Conservation (phyloP, 2,888 invertebrate genomes). For the Agrenia bidenticulata region DNA sequence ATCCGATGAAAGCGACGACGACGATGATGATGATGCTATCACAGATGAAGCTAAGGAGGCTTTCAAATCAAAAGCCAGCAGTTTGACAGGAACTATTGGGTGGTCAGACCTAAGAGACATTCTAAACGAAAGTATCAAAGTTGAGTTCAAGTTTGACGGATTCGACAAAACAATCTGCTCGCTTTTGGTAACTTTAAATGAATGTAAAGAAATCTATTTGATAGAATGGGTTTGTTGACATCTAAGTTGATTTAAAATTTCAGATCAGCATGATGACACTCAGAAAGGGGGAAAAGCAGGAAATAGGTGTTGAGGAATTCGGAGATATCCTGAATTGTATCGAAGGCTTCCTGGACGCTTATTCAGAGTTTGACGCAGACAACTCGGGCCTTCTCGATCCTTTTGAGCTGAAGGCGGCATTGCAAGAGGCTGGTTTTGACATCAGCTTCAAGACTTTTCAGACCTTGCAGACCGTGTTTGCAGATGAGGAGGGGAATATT, state of each 20-base stretch:
- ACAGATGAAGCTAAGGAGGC: not conserved
- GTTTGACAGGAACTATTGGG: conserved; percentile 10
- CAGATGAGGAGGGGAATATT: too few species aligned
- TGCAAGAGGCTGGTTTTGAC: conserved; percentile 27
- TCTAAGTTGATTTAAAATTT: not conserved
- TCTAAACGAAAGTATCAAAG: conserved; percentile 10
- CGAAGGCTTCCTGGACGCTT: conserved; percentile 11
- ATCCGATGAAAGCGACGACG: not conserved
- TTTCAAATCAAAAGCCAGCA: conserved; percentile 8
- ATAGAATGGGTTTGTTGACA: not conserved
- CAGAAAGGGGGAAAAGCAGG: conserved; percentile 7
- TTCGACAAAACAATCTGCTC: conserved; percentile 23
- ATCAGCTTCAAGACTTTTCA: conserved; percentile 28
- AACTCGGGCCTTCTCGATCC: conserved; percentile 27
- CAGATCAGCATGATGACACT: conserved; percentile 26
- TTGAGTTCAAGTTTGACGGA: conserved; percentile 15
- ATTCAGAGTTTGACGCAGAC: conserved; percentile 21
- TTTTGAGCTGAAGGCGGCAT: conserved; percentile 25
- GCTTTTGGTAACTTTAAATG: conserved; percentile 8
- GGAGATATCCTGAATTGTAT: conserved; percentile 4
- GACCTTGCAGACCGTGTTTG: conserved; percentile 18
- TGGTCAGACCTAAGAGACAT: conserved; percentile 16
- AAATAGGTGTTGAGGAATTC: conserved; percentile 8
- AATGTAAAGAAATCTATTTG: too few species aligned
- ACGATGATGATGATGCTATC: not conserved